Conservation (phyloP, 2,113 vertebrate genomes). For the Sylvia atricapilla region DNA sequence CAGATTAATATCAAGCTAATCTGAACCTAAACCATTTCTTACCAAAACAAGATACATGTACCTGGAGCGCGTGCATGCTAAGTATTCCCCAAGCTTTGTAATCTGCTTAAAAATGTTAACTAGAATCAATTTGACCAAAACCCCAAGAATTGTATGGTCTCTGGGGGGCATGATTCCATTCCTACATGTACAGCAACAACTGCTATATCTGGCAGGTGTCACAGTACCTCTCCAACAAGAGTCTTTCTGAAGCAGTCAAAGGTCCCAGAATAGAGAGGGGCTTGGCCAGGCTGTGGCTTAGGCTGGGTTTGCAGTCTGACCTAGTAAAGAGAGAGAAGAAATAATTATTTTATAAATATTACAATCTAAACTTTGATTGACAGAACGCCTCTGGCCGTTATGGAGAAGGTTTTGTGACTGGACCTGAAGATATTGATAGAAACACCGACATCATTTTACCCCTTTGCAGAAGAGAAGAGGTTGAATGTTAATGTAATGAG, state of each 20-base stretch:
- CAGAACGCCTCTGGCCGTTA: not conserved
- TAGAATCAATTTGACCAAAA: not conserved
- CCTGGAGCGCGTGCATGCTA: fast-evolving
- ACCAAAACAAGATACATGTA: not conserved
- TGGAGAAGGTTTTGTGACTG: fast-evolving
- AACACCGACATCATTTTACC: not conserved
- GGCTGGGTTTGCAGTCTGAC: slow-evolving; percentile 95
- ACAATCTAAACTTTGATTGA: not conserved
- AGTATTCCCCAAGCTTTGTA: not conserved
- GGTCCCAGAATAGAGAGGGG: slow-evolving; percentile 82
- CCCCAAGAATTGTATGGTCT: not conserved
- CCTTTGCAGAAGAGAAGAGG: not conserved
- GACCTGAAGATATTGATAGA: fast-evolving
- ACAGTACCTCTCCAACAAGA: slow-evolving; percentile 85
- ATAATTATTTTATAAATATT: not conserved
- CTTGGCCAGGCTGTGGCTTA: slow-evolving; percentile 81
- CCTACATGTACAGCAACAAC: not conserved
- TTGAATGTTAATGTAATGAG: not conserved
- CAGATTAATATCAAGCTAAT: not conserved
- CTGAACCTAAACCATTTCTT: not conserved
- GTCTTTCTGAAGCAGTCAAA: slow-evolving; percentile 95
- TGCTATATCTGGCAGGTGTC: not conserved
- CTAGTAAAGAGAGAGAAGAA: slow-evolving; percentile 52
- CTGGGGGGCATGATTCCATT: not conserved
- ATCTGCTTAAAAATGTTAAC: not conserved